phyloP scores from a whole-genome alignment of 2,888 invertebrate species.

The Pyrrhia umbra region DNA sequence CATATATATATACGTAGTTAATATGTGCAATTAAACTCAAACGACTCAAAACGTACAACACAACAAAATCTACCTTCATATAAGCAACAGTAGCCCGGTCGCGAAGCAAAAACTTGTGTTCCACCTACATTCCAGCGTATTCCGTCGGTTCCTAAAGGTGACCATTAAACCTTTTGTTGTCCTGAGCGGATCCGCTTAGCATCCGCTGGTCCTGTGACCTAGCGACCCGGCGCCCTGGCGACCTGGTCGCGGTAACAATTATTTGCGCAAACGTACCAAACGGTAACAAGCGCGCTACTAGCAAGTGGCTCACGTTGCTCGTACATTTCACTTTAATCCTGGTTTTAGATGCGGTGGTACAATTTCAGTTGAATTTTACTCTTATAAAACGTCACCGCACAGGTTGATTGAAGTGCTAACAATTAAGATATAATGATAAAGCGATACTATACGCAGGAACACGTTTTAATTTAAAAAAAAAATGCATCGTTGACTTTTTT shows the following conservation, averaged over 20 bases:
- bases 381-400: neutral
- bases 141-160: conserved; percentile 5
- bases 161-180: conserved; percentile 29
- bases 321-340: conserved; percentile 3
- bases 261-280: neutral
- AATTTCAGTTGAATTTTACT: neutral
- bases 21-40: conserved; percentile 3
- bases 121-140: conserved; percentile 22
- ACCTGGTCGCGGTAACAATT: neutral
- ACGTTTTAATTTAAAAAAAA: neutral
- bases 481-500: neutral
- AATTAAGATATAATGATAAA: neutral
- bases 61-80: conserved; percentile 19
- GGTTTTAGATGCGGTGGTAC: neutral
- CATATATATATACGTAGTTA: neutral
- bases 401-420: neutral
- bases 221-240: neutral
- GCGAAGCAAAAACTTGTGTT: conserved; percentile 34
- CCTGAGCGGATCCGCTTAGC: conserved; percentile 19
- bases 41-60: conserved; percentile 1
- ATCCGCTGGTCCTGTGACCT: conserved; percentile 1
- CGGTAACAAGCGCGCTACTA: conserved; percentile 18
- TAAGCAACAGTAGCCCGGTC: conserved; percentile 34
- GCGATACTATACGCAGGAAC: neutral
- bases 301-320: conserved; percentile 9